Evolutionary conservation across 1,140 invertebrate species (phyloP).

Genomic region (Neodiprion virginianus): DNA sequence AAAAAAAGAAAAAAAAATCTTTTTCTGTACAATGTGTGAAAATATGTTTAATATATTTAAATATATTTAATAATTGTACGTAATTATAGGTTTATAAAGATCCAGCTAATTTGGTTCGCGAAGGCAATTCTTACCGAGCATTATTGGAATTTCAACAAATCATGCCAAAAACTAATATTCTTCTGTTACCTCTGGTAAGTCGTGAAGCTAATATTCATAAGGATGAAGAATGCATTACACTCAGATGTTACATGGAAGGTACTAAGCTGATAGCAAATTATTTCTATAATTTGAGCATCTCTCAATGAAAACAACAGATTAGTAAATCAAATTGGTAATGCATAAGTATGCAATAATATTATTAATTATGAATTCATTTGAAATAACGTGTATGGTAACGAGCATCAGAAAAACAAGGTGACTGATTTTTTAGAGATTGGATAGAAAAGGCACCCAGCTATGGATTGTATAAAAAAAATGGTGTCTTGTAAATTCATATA

Average conservation of each 20-base stretch:
- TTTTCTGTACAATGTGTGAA: too few relatives aligned
- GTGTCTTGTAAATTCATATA: too few relatives aligned
- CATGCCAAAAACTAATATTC: constrained; percentile 31
- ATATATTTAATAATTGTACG: too few relatives aligned
- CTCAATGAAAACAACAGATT: not conserved
- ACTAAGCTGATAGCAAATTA: constrained; percentile 36
- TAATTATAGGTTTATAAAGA: constrained; percentile 34
- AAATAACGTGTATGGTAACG: too few relatives aligned
- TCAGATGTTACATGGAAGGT: constrained; percentile 34
- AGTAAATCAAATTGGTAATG: too few relatives aligned
- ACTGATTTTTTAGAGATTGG: too few relatives aligned
- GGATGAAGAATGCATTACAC: constrained; percentile 32
- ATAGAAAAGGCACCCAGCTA: too few relatives aligned
- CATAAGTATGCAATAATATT: too few relatives aligned
- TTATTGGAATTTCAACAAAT: constrained; percentile 30
- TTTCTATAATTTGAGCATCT: constrained; percentile 27
- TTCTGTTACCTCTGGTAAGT: constrained; percentile 31
- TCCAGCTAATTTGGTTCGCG: constrained; percentile 32
- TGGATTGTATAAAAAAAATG: too few relatives aligned
- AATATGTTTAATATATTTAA: too few relatives aligned
- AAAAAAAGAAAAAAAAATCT: constrained; percentile 2
- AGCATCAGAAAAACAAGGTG: too few relatives aligned
- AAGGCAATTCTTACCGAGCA: constrained; percentile 31
- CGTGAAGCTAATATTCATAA: constrained; percentile 23
- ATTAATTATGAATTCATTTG: too few relatives aligned